Evolutionary conservation across 2,888 invertebrate genomes (phyloP), one percentile per base, ranked within the genome.

Genomic region (Elmis aenea): DNA sequence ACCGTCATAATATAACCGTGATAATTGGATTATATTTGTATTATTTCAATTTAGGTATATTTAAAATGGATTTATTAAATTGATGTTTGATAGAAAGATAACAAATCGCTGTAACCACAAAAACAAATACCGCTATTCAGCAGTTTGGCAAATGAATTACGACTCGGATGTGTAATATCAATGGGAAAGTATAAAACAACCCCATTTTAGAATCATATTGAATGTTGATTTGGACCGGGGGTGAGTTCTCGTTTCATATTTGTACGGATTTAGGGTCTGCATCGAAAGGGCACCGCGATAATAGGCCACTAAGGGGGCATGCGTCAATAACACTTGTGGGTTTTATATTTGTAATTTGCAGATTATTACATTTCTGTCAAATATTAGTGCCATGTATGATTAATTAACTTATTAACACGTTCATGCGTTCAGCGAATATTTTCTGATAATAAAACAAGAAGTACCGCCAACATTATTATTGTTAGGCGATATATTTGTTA

Each of bases 71-170:
- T 28, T 27, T 27, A 28, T 49, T 50, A 48, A 49, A 50, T 47
- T 45, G 46, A 45, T 44, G 33, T 43, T 42, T 45, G 47, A 51
- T 51, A 48, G 39, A 48, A 46, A 36, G 51, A 53, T 53, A 51
- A 48, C 51, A 46, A 53, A 53, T 50, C 46, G 48, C 51, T 45
- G 50, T 37, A 41, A 29, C 38, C 41, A 53, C 50, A 46, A 49
- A 47, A 48, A 45, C 45, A 33, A n/a, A n/a, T 34, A 39, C 30
- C 38, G 33, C 43, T 42, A 50, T 46, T 48, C 47, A 48, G 52
- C 46, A 38, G 27, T 47, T 46, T 36, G 26, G 20, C 30, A 36
- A 29, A 38, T 50, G 46, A 49, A 45, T 48, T 49, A 46, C 41
- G 27, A 38, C 26, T 30, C 13, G 21, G 33, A 27, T 18, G 35